Base-by-base conservation (phyloP, 2,797 vertebrate species). In the Muscicapa striata region DNA sequence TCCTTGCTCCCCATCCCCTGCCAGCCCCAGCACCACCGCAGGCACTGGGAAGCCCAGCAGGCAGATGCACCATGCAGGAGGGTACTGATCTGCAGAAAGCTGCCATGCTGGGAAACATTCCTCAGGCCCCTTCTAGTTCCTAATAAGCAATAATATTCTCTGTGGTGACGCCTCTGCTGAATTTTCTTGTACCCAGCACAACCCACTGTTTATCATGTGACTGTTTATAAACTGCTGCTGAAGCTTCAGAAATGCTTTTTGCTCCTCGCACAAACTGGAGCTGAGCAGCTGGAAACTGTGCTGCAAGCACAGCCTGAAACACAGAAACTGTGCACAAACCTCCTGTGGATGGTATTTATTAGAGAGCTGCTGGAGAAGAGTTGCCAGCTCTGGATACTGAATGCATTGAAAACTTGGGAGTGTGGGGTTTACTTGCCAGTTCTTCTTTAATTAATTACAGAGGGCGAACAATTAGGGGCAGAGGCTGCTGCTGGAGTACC, bases 261-360 rank as follows among this genome's bases (percentile, higher is more conserved):
- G 83, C 95, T 97, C 69, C 15, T 93, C 3, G 11, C 86, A 92
- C 89, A 96, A 89, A 95, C 80, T 94, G 84, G 90, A 96, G 92
- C 88, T 57, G 91, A 97, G 96, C 97, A 98, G 97, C 97, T 97
- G 97, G 95, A 97, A 97, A 92, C 84, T 95, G 95, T 89, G 87
- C 79, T 90, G 89, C 87, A 24, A 91, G 52, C 24, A 82, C 58
- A 86, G 76, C 74, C 96, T 95, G 90, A 40, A 62, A 86, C 91
- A 94, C 94, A 96, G 93, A 97, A 96, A 94, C 29, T 92, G 92
- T 46, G 36, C 95, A 96, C 84, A 95, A 84, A 96, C 83, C 93
- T 97, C 95, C 94, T 52, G 6, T 66, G 84, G 73, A 94, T 94
- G 85, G 85, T 84, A 93, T 94, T 93, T 96, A 91, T 94, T 93